Conservation (phyloP, 2,797 vertebrate genomes). For the Meriones psammophilus region DNA sequence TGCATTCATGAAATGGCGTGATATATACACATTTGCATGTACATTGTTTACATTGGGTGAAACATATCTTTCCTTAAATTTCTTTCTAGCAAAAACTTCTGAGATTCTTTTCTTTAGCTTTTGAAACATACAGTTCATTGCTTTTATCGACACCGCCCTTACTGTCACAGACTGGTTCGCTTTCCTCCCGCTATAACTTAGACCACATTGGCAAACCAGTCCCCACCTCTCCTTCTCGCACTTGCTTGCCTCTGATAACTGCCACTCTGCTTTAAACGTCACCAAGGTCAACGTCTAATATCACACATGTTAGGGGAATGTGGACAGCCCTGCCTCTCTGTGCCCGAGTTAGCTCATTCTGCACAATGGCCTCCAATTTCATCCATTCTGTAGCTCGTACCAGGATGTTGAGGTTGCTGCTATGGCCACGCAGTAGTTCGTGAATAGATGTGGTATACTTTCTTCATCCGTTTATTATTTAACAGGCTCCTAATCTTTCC, state of each 20-base stretch:
- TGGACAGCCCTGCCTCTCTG: neutral
- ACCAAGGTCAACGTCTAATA: neutral
- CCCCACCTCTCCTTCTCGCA: neutral
- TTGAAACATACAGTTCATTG: neutral
- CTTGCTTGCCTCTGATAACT: neutral
- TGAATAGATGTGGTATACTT: too few species aligned
- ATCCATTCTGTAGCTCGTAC: too few species aligned
- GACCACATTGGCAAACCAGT: neutral
- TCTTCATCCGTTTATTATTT: neutral
- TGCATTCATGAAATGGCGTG: neutral
- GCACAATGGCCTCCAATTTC: neutral
- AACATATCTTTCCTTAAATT: neutral
- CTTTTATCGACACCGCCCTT: neutral
- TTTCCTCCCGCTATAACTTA: neutral
- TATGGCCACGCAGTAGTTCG: neutral
- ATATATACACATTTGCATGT: neutral
- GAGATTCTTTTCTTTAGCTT: neutral
- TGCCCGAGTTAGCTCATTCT: neutral
- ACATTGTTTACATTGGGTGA: neutral
- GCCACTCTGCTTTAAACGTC: neutral
- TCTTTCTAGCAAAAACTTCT: neutral
- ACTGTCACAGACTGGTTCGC: neutral
- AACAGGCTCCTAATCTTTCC: neutral
- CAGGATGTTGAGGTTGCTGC: neutral
- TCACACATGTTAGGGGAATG: neutral